phyloP scores from a whole-genome alignment of 2,888 invertebrate genomes.

The Latheticus oryzae region DNA sequence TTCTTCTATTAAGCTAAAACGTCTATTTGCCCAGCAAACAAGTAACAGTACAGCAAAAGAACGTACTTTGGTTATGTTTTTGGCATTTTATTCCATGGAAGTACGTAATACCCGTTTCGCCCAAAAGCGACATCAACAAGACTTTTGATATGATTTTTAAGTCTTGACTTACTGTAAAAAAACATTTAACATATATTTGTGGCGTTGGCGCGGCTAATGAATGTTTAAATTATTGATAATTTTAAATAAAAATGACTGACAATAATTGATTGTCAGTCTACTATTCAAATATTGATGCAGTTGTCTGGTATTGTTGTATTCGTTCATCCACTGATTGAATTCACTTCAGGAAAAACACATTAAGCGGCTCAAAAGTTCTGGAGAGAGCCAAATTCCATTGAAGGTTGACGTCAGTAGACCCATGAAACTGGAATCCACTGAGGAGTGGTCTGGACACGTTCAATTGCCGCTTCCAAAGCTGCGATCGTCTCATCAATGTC shows the following conservation, averaged over 20 bases:
- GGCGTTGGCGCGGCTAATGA: not conserved
- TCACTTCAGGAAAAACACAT: slow-evolving; percentile 25
- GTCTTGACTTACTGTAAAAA: too few relatives aligned
- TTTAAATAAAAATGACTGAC: too few relatives aligned
- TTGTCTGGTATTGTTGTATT: too few relatives aligned
- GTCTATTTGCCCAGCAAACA: slow-evolving; percentile 19
- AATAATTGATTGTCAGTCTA: too few relatives aligned
- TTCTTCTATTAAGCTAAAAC: slow-evolving; percentile 23
- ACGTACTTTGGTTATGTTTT: slow-evolving; percentile 34
- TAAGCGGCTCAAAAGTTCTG: slow-evolving; percentile 53
- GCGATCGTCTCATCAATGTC: slow-evolving; percentile 99
- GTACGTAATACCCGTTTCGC: slow-evolving; percentile 25
- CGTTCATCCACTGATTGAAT: slow-evolving; percentile 21
- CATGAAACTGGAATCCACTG: slow-evolving; percentile 99
- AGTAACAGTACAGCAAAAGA: slow-evolving; percentile 25
- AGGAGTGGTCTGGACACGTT: slow-evolving; percentile 88
- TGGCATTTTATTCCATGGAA: slow-evolving; percentile 30
- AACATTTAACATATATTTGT: slow-evolving; percentile 10
- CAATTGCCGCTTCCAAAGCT: slow-evolving; percentile 90
- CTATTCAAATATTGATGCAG: too few relatives aligned
- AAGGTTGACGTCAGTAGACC: slow-evolving; percentile 87
- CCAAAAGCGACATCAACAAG: slow-evolving; percentile 7
- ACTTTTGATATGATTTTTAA: too few relatives aligned
- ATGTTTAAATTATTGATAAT: too few relatives aligned
- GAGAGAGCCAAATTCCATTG: slow-evolving; percentile 57